phyloP scores from a whole-genome alignment of 2,797 vertebrate species.

The Miichthys miiuy region DNA sequence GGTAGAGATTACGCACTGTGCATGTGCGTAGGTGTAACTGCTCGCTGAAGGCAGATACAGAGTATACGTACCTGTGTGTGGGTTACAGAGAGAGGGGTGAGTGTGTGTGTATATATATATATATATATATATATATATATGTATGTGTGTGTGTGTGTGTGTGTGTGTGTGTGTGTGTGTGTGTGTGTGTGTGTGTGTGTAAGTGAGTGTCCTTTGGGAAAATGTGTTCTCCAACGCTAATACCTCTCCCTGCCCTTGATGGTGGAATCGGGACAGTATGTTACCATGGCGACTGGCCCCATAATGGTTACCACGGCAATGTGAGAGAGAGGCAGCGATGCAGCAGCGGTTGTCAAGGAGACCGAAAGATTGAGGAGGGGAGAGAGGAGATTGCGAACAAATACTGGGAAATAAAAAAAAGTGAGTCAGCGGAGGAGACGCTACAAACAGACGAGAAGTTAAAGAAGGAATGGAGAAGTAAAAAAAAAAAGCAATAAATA shows the following conservation, averaged over 20 bases:
- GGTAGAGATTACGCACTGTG: background rate
- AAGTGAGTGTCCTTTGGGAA: conserved; percentile 53
- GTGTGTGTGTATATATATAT: background rate
- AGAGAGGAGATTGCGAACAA: conserved; percentile 47
- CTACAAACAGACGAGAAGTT: background rate
- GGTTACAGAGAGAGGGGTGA: background rate
- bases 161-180: background rate
- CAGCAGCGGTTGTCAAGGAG: conserved; percentile 78
- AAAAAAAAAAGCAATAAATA: background rate
- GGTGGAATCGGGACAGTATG: conserved; percentile 79
- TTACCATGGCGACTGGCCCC: conserved; percentile 80
- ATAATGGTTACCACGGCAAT: conserved; percentile 79
- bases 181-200: conserved; percentile 10
- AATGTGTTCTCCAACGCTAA: conserved; percentile 68
- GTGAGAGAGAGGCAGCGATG: conserved; percentile 64
- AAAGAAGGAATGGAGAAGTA: conserved; percentile 1
- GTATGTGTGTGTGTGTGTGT: background rate
- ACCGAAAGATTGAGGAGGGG: conserved; percentile 53
- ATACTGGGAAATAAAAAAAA: conserved; percentile 12
- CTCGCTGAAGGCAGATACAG: conserved; percentile 29
- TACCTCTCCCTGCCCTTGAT: conserved; percentile 82
- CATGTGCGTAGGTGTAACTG: conserved; percentile 12
- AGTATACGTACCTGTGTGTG: background rate
- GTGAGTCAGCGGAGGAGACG: conserved; percentile 3
- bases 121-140: background rate